Base-by-base conservation (phyloP, 2,888 invertebrate species). In the Dynastes grantii region DNA sequence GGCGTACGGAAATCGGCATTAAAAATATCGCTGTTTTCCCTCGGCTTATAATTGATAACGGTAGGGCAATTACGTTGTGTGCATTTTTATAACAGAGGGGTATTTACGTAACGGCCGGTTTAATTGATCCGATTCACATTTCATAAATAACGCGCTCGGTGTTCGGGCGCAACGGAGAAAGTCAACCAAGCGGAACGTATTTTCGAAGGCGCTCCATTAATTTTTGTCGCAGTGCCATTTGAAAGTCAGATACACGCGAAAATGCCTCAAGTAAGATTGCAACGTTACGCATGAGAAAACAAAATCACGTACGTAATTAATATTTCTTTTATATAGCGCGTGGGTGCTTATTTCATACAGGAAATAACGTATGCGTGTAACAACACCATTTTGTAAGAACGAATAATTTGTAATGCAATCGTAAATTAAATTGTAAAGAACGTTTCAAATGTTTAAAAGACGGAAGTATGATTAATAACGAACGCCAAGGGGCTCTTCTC, bases 41-140 rank as follows among this genome's bases (percentile, higher is more conserved):
- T 22, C 16, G 45, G 55, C 22, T 55, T 55, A 22, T 55, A 55
- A 55, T 55, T 55, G 55, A 55, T 55, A 55, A 55, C 55, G n/a
- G 55, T 55, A 9, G 55, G 55, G 22, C 55, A 55, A 55, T 55
- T 55, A 55, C n/a, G 55, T 55, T 55, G 55, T 22, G 55, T 55
- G 55, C 55, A 55, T 63, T 75, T 61, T 75, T 75, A 63, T 27
- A 68, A 9, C 51, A 11, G 68, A 32, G 27, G 61, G 22, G 68
- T 29, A 13, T 29, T 75, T 75, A 75, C 61, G 58, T 61, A 75
- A 75, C 29, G 73, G 61, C 61, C 73, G 61, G 61, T 75, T 75
- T 75, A 75, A 75, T 63, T 61, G 73, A 75, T 75, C 63, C 73
- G 73, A 75, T 75, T 75, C 73, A 22, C 73, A 61, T 55, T 22